These are phyloP conservation scores for Aradophagus sp. DNA, from an alignment of 1,140 invertebrate species.

Conservation along the genomic window DNA sequence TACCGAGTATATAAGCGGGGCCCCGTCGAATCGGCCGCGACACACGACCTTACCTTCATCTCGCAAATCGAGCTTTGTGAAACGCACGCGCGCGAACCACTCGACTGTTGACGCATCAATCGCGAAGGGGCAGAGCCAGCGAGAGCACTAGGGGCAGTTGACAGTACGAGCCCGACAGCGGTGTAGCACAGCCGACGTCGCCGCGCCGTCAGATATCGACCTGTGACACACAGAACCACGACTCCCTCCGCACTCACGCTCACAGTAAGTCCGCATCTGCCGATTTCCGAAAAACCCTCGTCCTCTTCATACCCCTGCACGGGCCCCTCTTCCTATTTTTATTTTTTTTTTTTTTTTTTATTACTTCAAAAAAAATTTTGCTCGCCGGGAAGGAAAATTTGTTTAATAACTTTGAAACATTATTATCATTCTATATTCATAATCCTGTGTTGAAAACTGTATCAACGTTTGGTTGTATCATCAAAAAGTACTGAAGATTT, in stretches of 20 bases:
- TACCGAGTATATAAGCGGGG: conserved; percentile 73
- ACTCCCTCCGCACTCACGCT: conserved; percentile 11
- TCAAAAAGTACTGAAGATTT: too few species aligned
- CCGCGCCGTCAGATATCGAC: conserved; percentile 49
- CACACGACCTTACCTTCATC: conserved; percentile 73
- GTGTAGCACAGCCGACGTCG: conserved; percentile 50
- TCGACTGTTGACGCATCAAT: conserved; percentile 56
- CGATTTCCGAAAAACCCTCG: too few species aligned
- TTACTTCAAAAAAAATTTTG: too few species aligned
- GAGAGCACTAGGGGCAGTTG: conserved; percentile 57
- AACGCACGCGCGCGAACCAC: conserved; percentile 59
- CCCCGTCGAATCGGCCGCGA: conserved; percentile 70
- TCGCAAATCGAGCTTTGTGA: conserved; percentile 58
- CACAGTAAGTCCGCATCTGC: conserved; percentile 49
- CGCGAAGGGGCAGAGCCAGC: conserved; percentile 49
- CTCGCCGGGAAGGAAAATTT: too few species aligned
- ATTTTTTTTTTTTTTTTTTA: too few species aligned
- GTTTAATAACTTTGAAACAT: too few species aligned
- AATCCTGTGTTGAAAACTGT: too few species aligned
- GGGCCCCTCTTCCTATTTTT: too few species aligned
- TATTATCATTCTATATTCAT: too few species aligned
- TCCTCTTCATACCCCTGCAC: too few species aligned
- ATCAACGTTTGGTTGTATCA: too few species aligned
- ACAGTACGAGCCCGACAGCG: conserved; percentile 55
- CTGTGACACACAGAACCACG: conserved; percentile 34